Conservation (phyloP, 2,888 invertebrate genomes). For the Drosophila pseudotalamancana region DNA sequence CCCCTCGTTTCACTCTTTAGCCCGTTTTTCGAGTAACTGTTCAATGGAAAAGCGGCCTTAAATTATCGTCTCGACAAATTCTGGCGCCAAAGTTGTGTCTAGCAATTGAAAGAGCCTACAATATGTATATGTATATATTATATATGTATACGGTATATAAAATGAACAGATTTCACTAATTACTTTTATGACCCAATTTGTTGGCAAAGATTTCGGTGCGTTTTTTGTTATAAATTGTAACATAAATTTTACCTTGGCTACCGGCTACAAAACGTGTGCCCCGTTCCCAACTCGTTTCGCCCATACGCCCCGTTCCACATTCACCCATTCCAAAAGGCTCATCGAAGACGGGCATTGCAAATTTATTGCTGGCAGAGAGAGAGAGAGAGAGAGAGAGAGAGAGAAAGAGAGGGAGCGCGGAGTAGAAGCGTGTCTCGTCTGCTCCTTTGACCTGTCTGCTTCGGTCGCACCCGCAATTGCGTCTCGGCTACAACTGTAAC, state of each 20-base stretch:
- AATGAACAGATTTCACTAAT: conserved; percentile 66
- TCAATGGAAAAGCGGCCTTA: conserved; percentile 52
- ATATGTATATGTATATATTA: conserved; percentile 21
- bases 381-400: background rate
- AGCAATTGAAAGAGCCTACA: conserved; percentile 64
- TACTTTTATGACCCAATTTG: conserved; percentile 81
- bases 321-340: conserved; percentile 38
- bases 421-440: conserved; percentile 32
- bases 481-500: conserved; percentile 17
- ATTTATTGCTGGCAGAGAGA: conserved; percentile 64
- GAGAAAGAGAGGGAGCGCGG: background rate
- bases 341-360: conserved; percentile 51
- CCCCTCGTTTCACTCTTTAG: too few species aligned
- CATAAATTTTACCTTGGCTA: conserved; percentile 62
- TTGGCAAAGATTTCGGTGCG: conserved; percentile 42
- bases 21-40: conserved; percentile 15
- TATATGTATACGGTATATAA: conserved; percentile 3
- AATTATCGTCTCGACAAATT: conserved; percentile 56
- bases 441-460: conserved; percentile 76
- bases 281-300: conserved; percentile 31
- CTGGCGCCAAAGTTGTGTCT: conserved; percentile 23
- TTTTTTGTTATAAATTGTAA: conserved; percentile 60
- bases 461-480: conserved; percentile 14
- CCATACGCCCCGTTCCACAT: conserved; percentile 32
- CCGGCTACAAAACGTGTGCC: conserved; percentile 7